These are phyloP conservation scores for Yoshiicerus persimilis DNA, from an alignment of 1,140 invertebrate species.

Conservation along the genomic window DNA sequence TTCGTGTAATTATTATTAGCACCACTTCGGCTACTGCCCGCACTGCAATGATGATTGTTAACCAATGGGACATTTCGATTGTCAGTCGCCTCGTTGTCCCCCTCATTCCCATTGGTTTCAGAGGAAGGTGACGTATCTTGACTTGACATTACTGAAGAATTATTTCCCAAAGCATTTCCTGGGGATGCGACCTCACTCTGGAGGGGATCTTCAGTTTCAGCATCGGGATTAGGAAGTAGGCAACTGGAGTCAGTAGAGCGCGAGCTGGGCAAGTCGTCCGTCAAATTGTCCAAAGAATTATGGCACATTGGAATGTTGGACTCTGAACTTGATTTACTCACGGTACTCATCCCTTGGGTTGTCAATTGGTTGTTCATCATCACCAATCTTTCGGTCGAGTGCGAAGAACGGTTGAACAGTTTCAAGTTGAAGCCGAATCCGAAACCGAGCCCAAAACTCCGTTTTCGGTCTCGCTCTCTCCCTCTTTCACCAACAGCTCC, in stretches of 20 bases:
- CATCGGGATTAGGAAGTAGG: constrained; percentile 18
- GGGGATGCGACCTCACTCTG: not conserved
- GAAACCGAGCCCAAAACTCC: constrained; percentile 18
- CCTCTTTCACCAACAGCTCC: not conserved
- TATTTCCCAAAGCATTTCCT: not conserved
- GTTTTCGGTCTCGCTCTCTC: not conserved
- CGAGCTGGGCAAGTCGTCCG: constrained; percentile 36
- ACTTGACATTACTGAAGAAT: not conserved
- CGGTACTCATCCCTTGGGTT: not conserved
- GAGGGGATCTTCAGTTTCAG: not conserved
- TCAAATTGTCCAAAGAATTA: constrained; percentile 43
- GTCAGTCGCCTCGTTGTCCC: not conserved
- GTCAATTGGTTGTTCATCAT: constrained; percentile 29
- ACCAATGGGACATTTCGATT: not conserved
- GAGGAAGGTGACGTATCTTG: not conserved
- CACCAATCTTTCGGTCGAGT: not conserved
- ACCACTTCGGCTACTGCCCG: not conserved
- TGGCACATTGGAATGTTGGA: constrained; percentile 48
- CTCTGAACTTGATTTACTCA: constrained; percentile 48
- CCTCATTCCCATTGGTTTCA: not conserved
- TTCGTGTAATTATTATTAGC: not conserved
- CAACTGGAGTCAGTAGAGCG: constrained; percentile 45
- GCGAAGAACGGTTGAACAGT: constrained; percentile 24
- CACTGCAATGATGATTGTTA: not conserved
- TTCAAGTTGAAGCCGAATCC: constrained; percentile 30